Base-by-base conservation (phyloP, 2,888 invertebrate species). In the Sinohyriopsis cumingii region DNA sequence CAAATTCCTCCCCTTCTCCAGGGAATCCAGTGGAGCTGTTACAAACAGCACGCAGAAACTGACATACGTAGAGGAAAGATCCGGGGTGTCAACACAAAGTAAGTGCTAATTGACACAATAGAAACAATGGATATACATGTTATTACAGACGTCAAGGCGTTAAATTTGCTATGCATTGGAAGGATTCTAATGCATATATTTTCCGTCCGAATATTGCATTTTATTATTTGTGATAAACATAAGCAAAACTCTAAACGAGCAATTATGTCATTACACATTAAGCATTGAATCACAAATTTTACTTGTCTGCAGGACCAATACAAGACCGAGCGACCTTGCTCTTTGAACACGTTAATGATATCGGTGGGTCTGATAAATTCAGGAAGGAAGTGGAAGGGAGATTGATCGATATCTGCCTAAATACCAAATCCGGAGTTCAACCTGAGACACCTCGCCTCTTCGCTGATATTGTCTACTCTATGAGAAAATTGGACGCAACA, bases 1-100 rank as follows among this genome's bases (percentile, higher is more conserved):
- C 88, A 90, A 93, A 22, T 94, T 94, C 90, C 91, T 93, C 62
- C 95, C 95, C 0, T 94, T 95, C 91, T 94, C 94, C 25, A 86
- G 88, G 55, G 86, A 88, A 4, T 84, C 87, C 25, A 90, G 88
- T 69, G 92, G 92, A 12, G 91, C 91, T 12, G 79, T 87, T 19
- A 91, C 91, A 7, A 84, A 86, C 24, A 87, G 89, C 53, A 81
- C 81, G 4, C 91, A 91, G 79, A 88, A 82, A 25, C 82, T 89
- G 59, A 84, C 77, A 61, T 88, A 79, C 75, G 74, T 75, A 5
- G 75, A 73, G 45, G 78, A 82, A 63, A 73, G 63, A 45, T 71
- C 56, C 15, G 69, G 68, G n/a, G 67, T 28, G 25, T 67, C 77
- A 33, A 45, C 68, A 65, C 69, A 69, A 71, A 73, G 80, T 81